Evolutionary conservation across 2,113 vertebrate genomes (phyloP), one percentile per base, ranked within the genome.

Genomic region (Hippotragus niger): DNA sequence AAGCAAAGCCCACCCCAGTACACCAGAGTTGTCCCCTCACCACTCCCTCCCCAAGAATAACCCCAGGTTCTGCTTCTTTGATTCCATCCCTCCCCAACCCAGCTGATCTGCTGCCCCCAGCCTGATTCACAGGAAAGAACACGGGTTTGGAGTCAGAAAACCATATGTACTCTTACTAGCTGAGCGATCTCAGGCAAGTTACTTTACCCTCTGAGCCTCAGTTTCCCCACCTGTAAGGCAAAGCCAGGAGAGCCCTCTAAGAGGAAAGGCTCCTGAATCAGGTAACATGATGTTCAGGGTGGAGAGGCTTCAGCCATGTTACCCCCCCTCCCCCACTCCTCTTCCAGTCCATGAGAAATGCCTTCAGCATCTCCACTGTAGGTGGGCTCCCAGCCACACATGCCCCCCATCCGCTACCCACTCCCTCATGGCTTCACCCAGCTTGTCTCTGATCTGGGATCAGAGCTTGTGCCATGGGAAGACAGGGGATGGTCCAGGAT

Each of bases 161-260:
- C 21, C 81, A 7, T 1, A 0, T n/a, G 36, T 50, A 19, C 3
- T 13, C 64, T 92, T 1, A n/a, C 64, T 23, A 8, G 43, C 85
- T 60, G 29, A 55, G 40, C 5, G 11, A 78, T 17, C 29, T 17
- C 6, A 31, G 84, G 82, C 52, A 55, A 74, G 50, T 52, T 33
- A 17, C 67, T 96, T 90, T 92, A 81, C 76, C 86, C 90, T 71
- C 96, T 80, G 88, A 95, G 96, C 98, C 97, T 98, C 97, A 84
- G 93, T 97, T 98, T 98, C 97, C 97, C 96, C 93, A 7, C 19
- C 4, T 95, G 31, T 31, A 47, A 33, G 60, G 58, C 11, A 29
- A 19, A 78, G 58, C 78, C 16, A 5, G n/a, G 60, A 29, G 31
- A 43, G 31, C 31, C n/a, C 47, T 64, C 14, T 3, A 1, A 16